phyloP scores from a whole-genome alignment of 1,140 invertebrate genomes.

The Bombus superbus region DNA sequence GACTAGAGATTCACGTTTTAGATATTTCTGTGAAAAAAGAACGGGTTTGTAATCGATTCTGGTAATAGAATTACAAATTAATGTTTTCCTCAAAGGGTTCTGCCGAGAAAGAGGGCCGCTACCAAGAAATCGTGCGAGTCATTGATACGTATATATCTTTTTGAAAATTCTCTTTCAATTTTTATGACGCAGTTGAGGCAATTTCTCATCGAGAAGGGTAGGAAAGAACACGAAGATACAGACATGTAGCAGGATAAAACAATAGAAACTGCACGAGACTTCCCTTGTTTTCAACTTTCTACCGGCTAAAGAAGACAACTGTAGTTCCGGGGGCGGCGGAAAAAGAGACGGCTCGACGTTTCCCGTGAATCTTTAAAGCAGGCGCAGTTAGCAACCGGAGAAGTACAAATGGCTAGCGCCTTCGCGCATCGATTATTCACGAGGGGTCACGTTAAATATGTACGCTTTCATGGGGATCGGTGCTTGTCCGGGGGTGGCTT shows the following conservation, averaged over 20 bases:
- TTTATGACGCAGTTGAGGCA: background rate
- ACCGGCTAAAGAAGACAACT: background rate
- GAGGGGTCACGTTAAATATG: slow-evolving; percentile 72
- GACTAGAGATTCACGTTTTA: background rate
- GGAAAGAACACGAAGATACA: background rate
- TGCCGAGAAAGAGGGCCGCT: background rate
- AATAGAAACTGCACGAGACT: slow-evolving; percentile 21
- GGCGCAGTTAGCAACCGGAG: slow-evolving; percentile 71
- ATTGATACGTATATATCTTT: background rate
- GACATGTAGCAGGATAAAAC: background rate
- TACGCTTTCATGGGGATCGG: slow-evolving; percentile 59
- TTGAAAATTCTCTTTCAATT: slow-evolving; percentile 1
- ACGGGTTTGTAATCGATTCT: background rate
- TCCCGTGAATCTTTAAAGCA: slow-evolving; percentile 68
- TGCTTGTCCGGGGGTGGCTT: slow-evolving; percentile 45
- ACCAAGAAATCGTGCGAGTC: background rate
- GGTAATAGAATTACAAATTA: background rate
- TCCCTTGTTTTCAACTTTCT: slow-evolving; percentile 24
- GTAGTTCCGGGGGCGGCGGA: slow-evolving; percentile 24
- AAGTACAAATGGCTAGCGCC: slow-evolving; percentile 74
- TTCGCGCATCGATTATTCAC: slow-evolving; percentile 71
- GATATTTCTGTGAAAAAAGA: background rate
- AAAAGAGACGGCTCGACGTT: slow-evolving; percentile 55
- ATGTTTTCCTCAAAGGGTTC: background rate
- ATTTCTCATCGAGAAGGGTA: background rate